Percentiles rank a stretch among this genome's conserved stretches.
Conservation (phyloP, 2,888 invertebrate species). For the Clunio marinus region DNA sequence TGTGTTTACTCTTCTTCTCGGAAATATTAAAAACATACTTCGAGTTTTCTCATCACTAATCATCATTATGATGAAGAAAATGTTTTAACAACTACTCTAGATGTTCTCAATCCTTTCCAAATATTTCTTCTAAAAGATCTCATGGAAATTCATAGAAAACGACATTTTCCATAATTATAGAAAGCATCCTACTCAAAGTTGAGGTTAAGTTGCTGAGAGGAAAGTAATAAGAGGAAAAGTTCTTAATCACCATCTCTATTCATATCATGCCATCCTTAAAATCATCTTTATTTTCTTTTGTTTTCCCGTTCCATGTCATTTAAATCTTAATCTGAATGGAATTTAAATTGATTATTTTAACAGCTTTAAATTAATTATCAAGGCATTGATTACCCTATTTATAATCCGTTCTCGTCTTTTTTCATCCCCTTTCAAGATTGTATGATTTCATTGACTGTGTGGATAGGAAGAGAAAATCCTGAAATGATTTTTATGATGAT, state of each 20-base stretch:
- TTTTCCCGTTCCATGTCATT: conserved; percentile 10
- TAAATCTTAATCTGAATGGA: conserved; percentile 17
- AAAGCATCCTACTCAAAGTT: too few species aligned
- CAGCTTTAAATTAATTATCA: conserved; percentile 38
- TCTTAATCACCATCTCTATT: conserved; percentile 37
- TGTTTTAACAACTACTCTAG: too few species aligned
- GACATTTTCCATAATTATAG: too few species aligned
- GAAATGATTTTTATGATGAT: not conserved
- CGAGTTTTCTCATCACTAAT: not conserved
- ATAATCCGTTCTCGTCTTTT: not conserved
- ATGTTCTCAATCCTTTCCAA: not conserved
- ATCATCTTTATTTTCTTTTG: conserved; percentile 10
- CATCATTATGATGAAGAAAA: not conserved
- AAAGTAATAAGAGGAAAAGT: conserved; percentile 37
- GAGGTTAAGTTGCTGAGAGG: not conserved
- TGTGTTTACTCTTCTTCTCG: too few species aligned
- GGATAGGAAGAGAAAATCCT: not conserved
- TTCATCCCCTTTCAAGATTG: too few species aligned
- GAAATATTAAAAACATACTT: too few species aligned
- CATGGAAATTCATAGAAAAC: too few species aligned
- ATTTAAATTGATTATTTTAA: conserved; percentile 37
- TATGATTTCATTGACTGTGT: not conserved
- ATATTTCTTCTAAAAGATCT: not conserved
- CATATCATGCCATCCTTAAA: conserved; percentile 30
- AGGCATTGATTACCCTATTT: conserved; percentile 22